Evolutionary conservation across 64 coral and sea anemone species (phyloP), one percentile per base, ranked within the genome.

Genomic region (Pocillopora damicornis): DNA sequence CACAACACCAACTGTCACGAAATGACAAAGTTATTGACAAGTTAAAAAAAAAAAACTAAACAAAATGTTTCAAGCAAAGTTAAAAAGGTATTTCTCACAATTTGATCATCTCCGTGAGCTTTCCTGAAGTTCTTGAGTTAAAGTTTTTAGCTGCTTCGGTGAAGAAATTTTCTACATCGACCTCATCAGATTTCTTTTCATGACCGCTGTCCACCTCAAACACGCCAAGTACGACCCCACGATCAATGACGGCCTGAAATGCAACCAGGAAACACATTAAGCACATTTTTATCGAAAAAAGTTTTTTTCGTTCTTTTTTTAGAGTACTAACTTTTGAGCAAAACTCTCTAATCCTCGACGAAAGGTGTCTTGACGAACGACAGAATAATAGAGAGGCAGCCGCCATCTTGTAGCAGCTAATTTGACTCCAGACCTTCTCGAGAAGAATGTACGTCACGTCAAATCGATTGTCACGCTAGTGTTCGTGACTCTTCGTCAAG

Each of bases 201-300:
- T 71, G 22, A n/a, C 51, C 22, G 10, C 37, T 57, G 16, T 37
- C 65, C 12, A 8, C 73, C 77, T 91, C 90, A 58, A 87, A 91
- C 57, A 75, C 83, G 18, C 90, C 90, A 35, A 91, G 75, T 61
- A 91, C 90, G 42, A 91, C 83, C 15, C 90, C 90, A 74, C 80
- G 72, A 34, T 91, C 75, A 58, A 91, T 89, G 0, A 89, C 88
- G 59, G 74, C 73, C 88, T 89, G 34, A 68, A 30, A 80, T 13
- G 15, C 59, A n/a, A 22, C 35, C 16, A 76, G 64, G 18, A 22
- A 15, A n/a, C 71, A 56, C 45, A 76, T 56, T 25, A 71, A 30
- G 7, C 3, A 0, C 1, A 71, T 11, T n/a, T 23, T 18, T 11
- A n/a, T n/a, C 9, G 16, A 37, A 57, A 5, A 10, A 57, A 22